Evolutionary conservation across 1,140 invertebrate genomes (phyloP).

Genomic region (Copidosoma floridanum): DNA sequence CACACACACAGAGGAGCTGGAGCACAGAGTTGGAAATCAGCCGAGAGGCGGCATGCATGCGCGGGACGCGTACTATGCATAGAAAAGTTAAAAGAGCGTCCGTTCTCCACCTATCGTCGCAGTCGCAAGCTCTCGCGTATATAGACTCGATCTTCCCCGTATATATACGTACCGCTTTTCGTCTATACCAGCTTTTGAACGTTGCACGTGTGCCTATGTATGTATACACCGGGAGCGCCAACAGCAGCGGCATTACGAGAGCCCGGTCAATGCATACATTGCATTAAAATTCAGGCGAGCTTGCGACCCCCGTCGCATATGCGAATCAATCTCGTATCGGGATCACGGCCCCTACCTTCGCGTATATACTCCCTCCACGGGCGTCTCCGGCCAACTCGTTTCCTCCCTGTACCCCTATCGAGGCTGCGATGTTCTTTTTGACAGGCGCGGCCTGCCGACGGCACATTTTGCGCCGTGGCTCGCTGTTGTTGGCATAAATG

Average conservation of each 20-base stretch:
- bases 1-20: neutral
- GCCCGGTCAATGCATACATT: constrained; percentile 38
- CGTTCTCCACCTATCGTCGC: too few species aligned
- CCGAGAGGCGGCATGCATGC: constrained; percentile 9
- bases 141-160: constrained; percentile 29
- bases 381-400: neutral
- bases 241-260: too few species aligned
- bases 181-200: too few species aligned
- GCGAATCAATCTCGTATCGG: constrained; percentile 33
- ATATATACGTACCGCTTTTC: too few species aligned
- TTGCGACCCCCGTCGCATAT: constrained; percentile 14
- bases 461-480: constrained; percentile 5
- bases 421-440: constrained; percentile 17
- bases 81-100: constrained; percentile 35
- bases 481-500: constrained; percentile 34
- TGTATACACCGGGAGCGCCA: too few species aligned
- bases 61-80: constrained; percentile 38
- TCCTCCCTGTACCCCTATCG: too few species aligned
- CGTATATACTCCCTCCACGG: neutral
- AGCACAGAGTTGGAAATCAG: constrained; percentile 23
- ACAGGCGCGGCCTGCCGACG: constrained; percentile 15
- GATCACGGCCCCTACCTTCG: constrained; percentile 13
- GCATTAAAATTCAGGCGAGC: constrained; percentile 38
- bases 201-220: too few species aligned
- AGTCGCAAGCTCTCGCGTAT: too few species aligned